Base-by-base conservation (phyloP, 1,140 invertebrate genomes). In the Atta cephalotes region DNA sequence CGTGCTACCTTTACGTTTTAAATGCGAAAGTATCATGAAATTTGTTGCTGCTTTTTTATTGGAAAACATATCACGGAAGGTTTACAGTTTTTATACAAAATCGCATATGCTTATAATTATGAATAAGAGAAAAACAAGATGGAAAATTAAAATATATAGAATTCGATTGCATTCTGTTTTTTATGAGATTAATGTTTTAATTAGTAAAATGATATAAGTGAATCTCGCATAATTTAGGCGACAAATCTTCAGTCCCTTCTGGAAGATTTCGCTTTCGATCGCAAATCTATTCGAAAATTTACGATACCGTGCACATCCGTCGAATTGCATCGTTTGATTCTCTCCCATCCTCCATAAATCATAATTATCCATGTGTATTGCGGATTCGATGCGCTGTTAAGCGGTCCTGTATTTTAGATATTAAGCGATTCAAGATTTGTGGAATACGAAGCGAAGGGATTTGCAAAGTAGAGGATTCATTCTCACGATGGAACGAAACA, bases 381-480 rank as follows among this genome's bases (percentile, higher is more conserved):
- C 16, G 80, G 56, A 63, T 63, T 62, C 56, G 70, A 84, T 74
- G 70, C 56, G 70, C 80, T 76, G 80, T 84, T 84, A 84, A 84
- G 70, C 80, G 70, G n/a, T 60, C 68, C 39, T 68, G 68, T 84
- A 84, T 84, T 76, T 84, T 45, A 84, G 80, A 70, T 70, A 84
- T 84, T 74, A 82, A 82, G 68, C 71, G 68, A 62, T 74, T 74
- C 80, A 84, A 84, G 80, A 84, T 84, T 74, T 76, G 80, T 51
- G 56, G 39, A 82, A 74, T 62, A 74, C 78, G 35, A 58, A 81
- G 80, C 35, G 56, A 49, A 49, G 70, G 39, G 45, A 84, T 84
- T 84, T 63, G 70, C 80, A 18, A 14, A 28, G 39, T 45, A 16
- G 14, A 56, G 77, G 9, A 84, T 62, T n/a, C 14, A 62, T 21